Evolutionary conservation across 2,113 vertebrate genomes (phyloP).

Genomic region (Callaeas wilsoni): DNA sequence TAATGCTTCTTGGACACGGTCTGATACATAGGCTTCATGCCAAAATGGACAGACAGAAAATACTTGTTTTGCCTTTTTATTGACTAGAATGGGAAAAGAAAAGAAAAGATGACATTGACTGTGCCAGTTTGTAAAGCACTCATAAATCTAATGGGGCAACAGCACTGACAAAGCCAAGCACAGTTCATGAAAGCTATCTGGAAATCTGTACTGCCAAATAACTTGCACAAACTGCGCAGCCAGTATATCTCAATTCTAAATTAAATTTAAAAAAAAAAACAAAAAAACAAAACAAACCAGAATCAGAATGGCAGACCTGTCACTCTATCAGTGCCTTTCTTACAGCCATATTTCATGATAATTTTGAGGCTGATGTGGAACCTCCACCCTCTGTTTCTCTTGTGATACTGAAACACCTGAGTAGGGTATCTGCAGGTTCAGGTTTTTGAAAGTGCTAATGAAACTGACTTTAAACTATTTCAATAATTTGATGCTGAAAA

Average conservation of each 20-base stretch:
- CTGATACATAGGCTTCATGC: neutral
- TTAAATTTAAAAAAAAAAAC: neutral
- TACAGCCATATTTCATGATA: neutral
- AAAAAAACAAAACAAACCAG: neutral
- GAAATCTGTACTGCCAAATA: neutral
- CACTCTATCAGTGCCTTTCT: neutral
- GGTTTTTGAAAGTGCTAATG: neutral
- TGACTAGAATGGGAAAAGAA: neutral
- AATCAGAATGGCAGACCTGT: neutral
- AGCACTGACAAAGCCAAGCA: neutral
- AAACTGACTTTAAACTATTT: neutral
- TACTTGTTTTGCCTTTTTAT: neutral
- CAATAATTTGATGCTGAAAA: neutral
- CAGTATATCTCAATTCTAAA: neutral
- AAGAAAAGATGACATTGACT: neutral
- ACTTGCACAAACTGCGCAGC: neutral
- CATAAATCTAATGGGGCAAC: neutral
- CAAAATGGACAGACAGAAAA: constrained; percentile 19
- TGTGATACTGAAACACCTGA: neutral
- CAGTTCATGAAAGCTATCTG: neutral
- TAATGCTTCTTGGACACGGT: neutral
- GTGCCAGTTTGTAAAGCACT: neutral
- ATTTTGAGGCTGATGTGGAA: neutral
- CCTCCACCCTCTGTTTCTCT: neutral
- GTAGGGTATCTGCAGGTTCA: neutral